Conservation (phyloP, 2,888 invertebrate genomes). For the Blastobasis lacticolella region DNA sequence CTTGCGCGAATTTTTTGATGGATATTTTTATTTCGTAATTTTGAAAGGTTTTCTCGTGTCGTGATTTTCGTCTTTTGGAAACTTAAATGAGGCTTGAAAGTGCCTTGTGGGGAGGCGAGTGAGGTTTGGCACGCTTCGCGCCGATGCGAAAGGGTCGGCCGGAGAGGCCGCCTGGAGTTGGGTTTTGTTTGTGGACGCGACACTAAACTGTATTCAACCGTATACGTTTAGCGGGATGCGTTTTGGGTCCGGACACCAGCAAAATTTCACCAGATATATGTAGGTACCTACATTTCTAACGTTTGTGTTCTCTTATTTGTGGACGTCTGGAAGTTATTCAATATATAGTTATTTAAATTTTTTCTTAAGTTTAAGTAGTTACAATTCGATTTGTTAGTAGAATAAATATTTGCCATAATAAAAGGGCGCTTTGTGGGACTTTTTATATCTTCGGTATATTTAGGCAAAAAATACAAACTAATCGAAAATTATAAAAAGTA, state of each 20-base stretch:
- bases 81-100: conserved; percentile 54
- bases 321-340: too few species aligned
- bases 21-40: conserved; percentile 48
- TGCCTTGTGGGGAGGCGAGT: conserved; percentile 54
- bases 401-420: conserved; percentile 39
- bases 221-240: too few species aligned
- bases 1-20: conserved; percentile 67
- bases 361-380: conserved; percentile 53
- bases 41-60: conserved; percentile 62
- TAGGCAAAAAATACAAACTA: conserved; percentile 14
- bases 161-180: neutral
- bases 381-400: conserved; percentile 49
- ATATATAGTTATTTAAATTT: conserved; percentile 6
- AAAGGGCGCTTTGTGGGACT: conserved; percentile 27
- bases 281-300: too few species aligned
- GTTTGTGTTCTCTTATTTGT: too few species aligned
- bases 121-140: conserved; percentile 36
- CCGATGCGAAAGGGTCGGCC: neutral
- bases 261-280: too few species aligned
- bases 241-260: too few species aligned
- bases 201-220: too few species aligned
- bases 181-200: too few species aligned
- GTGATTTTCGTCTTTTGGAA: conserved; percentile 47
- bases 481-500: conserved; percentile 42
- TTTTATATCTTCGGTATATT: conserved; percentile 19